phyloP scores from a whole-genome alignment of 2,888 invertebrate species.

The Ametastegia equiseti region DNA sequence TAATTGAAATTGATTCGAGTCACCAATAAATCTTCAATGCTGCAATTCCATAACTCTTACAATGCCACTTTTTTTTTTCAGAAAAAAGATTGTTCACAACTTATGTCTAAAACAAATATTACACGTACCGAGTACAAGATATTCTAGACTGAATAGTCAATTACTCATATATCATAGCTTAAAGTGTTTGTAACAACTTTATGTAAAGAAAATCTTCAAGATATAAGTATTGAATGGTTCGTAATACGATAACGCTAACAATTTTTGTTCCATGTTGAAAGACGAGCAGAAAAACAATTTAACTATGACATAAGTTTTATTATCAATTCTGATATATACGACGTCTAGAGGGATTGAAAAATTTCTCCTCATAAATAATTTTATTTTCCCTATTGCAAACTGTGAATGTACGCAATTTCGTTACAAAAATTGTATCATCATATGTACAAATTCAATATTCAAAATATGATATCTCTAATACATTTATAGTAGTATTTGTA shows the following conservation, averaged over 20 bases:
- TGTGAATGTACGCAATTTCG: slow-evolving; percentile 28
- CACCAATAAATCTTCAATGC: slow-evolving; percentile 12
- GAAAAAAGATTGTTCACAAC: neutral
- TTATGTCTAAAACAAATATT: slow-evolving; percentile 13
- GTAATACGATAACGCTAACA: no score
- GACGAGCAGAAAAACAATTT: neutral
- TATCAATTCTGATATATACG: neutral
- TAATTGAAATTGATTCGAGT: neutral
- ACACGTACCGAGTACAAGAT: neutral
- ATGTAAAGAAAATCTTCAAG: neutral
- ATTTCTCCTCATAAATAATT: slow-evolving; percentile 15
- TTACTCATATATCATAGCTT: neutral
- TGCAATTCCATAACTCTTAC: slow-evolving; percentile 15
- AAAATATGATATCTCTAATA: slow-evolving; percentile 63
- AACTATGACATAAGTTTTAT: neutral
- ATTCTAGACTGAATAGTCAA: neutral
- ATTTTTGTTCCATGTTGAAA: neutral
- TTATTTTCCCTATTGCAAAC: slow-evolving; percentile 28
- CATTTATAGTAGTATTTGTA: neutral
- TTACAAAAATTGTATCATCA: slow-evolving; percentile 51
- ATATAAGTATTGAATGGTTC: neutral
- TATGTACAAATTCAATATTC: slow-evolving; percentile 69
- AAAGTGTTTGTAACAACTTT: slow-evolving; percentile 6
- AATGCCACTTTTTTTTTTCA: neutral
- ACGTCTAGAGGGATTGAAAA: neutral